Percentiles rank a stretch among this genome's conserved stretches.
These are phyloP conservation scores for Pygoscelis adeliae DNA, from an alignment of 2,113 vertebrate genomes.

Conservation along the genomic window DNA sequence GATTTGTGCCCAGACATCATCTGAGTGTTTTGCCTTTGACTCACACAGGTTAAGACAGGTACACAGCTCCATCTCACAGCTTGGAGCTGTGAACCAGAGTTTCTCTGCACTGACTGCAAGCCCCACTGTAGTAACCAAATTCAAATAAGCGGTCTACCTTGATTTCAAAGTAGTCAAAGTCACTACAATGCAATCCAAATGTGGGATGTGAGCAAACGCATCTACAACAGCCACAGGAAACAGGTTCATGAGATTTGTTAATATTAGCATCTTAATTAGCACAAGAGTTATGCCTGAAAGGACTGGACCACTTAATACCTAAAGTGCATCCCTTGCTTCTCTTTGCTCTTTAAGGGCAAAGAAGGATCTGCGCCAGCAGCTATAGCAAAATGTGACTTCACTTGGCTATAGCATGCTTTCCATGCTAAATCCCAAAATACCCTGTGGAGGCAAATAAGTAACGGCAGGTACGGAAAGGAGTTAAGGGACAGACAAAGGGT, in stretches of 20 bases:
- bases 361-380: background rate
- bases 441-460: background rate
- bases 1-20: background rate
- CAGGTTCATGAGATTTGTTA: background rate
- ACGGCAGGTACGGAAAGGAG: background rate
- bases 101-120: background rate
- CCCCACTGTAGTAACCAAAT: background rate
- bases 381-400: background rate
- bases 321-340: background rate
- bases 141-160: background rate
- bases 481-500: background rate
- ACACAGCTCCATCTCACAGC: background rate
- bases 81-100: background rate
- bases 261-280: background rate
- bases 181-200: background rate
- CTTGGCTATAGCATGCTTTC: background rate
- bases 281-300: background rate
- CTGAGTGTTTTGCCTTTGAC: background rate
- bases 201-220: background rate
- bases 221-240: background rate
- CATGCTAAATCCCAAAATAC: background rate
- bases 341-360: background rate
- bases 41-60: background rate
- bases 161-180: background rate
- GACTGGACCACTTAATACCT: background rate